Conservation (phyloP, 2,888 invertebrate species). For the Serrognathus titanus region DNA sequence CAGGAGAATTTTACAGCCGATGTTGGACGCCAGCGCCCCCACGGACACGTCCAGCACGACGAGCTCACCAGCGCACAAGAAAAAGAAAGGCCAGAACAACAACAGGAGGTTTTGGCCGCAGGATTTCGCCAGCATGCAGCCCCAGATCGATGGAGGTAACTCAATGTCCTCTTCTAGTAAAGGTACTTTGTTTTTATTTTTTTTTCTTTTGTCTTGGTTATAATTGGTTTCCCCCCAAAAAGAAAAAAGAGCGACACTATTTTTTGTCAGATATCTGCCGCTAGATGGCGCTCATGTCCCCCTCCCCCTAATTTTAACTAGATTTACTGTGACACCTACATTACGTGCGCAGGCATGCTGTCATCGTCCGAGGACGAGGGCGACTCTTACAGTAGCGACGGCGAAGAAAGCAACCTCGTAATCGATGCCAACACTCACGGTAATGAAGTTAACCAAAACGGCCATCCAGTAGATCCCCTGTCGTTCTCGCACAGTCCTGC, state of each 20-base stretch:
- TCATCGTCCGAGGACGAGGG: constrained; percentile 63
- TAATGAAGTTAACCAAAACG: constrained; percentile 44
- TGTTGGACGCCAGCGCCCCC: constrained; percentile 71
- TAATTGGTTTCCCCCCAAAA: not conserved
- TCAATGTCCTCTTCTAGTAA: constrained; percentile 2
- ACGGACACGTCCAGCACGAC: constrained; percentile 36
- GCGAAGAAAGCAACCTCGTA: constrained; percentile 53
- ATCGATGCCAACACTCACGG: constrained; percentile 47
- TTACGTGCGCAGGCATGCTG: constrained; percentile 51
- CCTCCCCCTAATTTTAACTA: not conserved
- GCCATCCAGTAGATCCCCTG: constrained; percentile 38
- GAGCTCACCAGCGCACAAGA: constrained; percentile 45
- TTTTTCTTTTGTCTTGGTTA: not conserved
- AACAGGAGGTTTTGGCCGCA: constrained; percentile 74
- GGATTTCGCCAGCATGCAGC: constrained; percentile 59
- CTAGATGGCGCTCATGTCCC: no score
- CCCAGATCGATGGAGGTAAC: constrained; percentile 60
- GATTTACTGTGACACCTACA: not conserved
- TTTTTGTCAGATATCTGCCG: not conserved
- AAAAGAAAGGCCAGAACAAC: constrained; percentile 58
- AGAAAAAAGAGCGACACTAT: not conserved
- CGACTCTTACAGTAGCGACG: constrained; percentile 57
- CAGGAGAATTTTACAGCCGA: constrained; percentile 85
- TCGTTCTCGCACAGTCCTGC: constrained; percentile 34
- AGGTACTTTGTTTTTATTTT: constrained; percentile 1